Evolutionary conservation across 2,888 invertebrate species (phyloP), one percentile per base, ranked within the genome.

Genomic region (Helleia helle): DNA sequence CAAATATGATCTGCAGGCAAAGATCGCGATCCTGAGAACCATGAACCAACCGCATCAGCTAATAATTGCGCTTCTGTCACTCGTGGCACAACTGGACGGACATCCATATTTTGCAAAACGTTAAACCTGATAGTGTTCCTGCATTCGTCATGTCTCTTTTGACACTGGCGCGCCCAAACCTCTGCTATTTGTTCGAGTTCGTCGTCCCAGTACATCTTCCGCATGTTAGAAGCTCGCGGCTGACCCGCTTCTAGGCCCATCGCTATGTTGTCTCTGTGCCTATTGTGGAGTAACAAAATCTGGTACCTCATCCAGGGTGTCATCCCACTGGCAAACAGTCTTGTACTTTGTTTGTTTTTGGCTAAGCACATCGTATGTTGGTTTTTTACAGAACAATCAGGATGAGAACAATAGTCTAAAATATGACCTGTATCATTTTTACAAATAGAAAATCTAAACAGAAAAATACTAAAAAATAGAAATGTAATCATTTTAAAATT

Each of bases 161-260:
- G 83, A 47, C 86, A 86, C 42, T 83, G 81, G 5, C 85, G 68
- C 0, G 84, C 85, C 86, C 85, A 86, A 3, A 71, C 56, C 25
- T 84, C 81, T 0, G 86, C 86, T 68, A 69, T 73, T 14, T 65
- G 55, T 44, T 85, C 86, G 1, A 86, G 61, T 48, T 86, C 85
- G 42, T 71, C 70, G 42, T 86, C 86, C 86, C 86, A 86, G 47
- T 83, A 85, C 71, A 86, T 67, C 52, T 86, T 83, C 4, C 81
- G 71, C 86, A 86, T 86, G 48, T 86, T 85, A 2, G 75, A 59
- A 1, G 86, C 86, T 1, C 79, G 67, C 1, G 86, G 86, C 50
- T 86, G 86, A 0, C 79, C 81, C 0, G 80, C 68, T 46, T 85
- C 77, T 17, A 79, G 54, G 0, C 85, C 86, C 71, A 76, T 67